A percentile compares a stretch with the other conserved stretches of the same genome.
phyloP scores from a whole-genome alignment of 1,140 invertebrate species.

The Drosophila rhopaloa region DNA sequence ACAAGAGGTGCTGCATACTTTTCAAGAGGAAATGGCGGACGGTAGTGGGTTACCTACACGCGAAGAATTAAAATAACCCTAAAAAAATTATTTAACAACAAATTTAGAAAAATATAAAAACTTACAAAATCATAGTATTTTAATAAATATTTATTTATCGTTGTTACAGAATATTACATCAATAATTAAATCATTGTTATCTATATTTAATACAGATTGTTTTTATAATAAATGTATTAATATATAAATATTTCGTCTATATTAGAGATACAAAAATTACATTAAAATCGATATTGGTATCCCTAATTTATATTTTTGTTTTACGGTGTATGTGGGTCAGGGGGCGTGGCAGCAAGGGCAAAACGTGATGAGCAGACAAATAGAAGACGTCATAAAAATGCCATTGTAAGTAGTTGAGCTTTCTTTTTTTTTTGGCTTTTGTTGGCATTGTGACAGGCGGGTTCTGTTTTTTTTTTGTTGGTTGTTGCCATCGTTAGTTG shows the following conservation, averaged over 20 bases:
- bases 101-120: not conserved
- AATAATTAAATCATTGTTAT: no score
- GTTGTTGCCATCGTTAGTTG: conserved; percentile 18
- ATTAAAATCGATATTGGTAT: not conserved
- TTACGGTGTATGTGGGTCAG: conserved; percentile 13
- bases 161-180: no score
- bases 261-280: not conserved
- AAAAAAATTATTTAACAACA: not conserved
- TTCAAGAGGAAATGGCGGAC: not conserved
- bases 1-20: conserved; percentile 57
- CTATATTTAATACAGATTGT: no score
- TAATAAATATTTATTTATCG: no score
- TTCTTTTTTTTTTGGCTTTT: conserved; percentile 41
- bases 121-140: no score
- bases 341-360: conserved; percentile 6
- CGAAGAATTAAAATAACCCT: not conserved
- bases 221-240: no score
- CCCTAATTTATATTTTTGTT: not conserved
- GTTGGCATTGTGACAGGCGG: conserved; percentile 61
- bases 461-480: conserved; percentile 27
- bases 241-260: no score
- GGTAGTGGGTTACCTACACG: conserved; percentile 5
- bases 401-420: conserved; percentile 79
- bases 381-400: conserved; percentile 80
- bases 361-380: conserved; percentile 43